These are phyloP conservation scores for Patella depressa DNA, from an alignment of 2,888 invertebrate genomes.

Conservation along the genomic window DNA sequence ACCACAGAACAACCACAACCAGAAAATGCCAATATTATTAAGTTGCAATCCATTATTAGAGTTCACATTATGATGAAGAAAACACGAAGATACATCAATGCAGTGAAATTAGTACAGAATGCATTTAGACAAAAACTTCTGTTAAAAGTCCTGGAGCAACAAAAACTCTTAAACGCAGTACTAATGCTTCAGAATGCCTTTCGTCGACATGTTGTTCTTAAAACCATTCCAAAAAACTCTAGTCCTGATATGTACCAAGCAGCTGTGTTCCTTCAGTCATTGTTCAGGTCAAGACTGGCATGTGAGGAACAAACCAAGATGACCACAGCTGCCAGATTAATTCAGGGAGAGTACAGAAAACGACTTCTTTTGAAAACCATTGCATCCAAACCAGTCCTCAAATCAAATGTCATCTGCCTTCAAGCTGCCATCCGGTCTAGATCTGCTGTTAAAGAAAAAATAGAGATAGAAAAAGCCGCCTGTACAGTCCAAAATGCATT, in stretches of 20 bases:
- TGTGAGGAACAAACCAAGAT: constrained; percentile 1
- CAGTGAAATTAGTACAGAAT: background rate
- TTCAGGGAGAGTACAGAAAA: background rate
- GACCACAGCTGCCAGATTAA: background rate
- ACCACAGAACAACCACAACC: background rate
- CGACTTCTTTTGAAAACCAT: background rate
- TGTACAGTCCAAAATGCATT: no score
- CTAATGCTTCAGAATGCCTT: constrained; percentile 3
- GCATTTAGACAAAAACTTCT: background rate
- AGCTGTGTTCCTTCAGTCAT: background rate
- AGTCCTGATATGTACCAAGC: background rate
- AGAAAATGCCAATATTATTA: no score
- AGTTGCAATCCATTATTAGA: no score
- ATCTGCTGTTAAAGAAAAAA: no score
- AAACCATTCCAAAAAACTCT: background rate
- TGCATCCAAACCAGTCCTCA: background rate
- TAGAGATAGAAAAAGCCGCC: no score
- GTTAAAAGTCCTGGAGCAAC: background rate
- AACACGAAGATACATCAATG: background rate
- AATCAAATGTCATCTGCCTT: background rate
- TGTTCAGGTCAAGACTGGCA: background rate
- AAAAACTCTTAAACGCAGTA: background rate
- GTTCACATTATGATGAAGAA: no score
- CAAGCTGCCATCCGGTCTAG: no score
- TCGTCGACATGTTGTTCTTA: background rate